Evolutionary conservation across 2,113 vertebrate species (phyloP).

Genomic region (Chamaea fasciata): DNA sequence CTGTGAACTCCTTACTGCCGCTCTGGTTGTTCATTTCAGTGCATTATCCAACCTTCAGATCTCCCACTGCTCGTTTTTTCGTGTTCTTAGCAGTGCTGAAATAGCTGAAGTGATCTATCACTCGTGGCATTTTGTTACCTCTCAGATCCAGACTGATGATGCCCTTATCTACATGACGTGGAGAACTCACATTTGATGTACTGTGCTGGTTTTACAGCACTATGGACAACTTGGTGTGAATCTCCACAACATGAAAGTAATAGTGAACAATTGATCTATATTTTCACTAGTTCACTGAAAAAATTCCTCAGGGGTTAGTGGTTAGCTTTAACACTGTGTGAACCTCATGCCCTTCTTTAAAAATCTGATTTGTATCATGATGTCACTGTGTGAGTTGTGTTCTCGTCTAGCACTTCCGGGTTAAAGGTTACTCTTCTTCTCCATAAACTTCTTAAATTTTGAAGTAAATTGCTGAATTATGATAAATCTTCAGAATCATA

Average conservation of each 20-base stretch:
- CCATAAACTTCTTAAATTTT: constrained; percentile 5
- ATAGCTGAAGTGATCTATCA: background rate
- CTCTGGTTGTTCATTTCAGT: background rate
- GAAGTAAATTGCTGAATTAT: background rate
- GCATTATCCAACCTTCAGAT: background rate
- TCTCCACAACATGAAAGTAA: background rate
- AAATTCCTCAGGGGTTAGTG: background rate
- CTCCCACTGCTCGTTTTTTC: background rate
- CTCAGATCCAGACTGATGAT: background rate
- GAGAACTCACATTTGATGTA: background rate
- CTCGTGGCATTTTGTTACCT: background rate
- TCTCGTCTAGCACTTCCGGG: background rate
- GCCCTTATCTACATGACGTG: background rate
- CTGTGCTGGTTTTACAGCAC: constrained; percentile 1
- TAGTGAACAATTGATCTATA: background rate
- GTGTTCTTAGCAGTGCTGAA: background rate
- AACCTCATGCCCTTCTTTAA: background rate
- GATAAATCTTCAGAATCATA: background rate
- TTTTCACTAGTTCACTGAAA: constrained; percentile 1
- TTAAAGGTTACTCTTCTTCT: constrained; percentile 34
- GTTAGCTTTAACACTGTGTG: background rate
- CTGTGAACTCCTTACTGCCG: background rate
- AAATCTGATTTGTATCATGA: constrained; percentile 20
- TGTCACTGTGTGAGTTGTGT: background rate
- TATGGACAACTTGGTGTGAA: background rate